These are phyloP conservation scores for Halichoerus grypus DNA, from an alignment of 2,113 vertebrate genomes.

Conservation along the genomic window DNA sequence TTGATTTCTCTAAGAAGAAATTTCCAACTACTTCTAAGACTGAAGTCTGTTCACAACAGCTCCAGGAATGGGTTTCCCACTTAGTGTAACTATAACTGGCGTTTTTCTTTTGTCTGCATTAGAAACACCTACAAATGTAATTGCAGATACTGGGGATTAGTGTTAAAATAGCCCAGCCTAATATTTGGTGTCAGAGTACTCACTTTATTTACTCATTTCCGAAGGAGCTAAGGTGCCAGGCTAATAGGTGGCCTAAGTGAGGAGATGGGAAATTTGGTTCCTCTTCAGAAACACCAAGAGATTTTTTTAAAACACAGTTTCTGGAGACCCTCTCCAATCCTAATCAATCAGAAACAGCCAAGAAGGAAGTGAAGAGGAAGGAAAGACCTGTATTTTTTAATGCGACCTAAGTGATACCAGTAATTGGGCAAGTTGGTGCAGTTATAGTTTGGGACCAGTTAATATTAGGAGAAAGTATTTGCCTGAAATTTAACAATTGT, in stretches of 20 bases:
- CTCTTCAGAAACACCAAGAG: constrained; percentile 2
- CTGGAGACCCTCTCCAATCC: background rate
- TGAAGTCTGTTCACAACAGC: background rate
- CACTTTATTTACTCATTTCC: background rate
- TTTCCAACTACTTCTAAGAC: background rate
- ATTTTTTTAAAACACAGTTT: background rate
- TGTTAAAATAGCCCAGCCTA: background rate
- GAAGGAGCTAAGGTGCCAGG: background rate
- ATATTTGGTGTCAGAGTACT: background rate
- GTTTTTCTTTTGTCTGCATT: background rate
- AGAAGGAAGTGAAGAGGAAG: background rate
- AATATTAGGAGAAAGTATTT: background rate
- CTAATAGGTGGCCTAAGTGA: background rate
- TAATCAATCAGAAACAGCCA: constrained; percentile 29
- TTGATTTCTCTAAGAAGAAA: background rate
- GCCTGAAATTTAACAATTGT: constrained; percentile 10
- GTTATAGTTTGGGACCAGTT: background rate
- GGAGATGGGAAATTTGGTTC: background rate
- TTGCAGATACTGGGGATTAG: background rate
- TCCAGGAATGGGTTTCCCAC: background rate
- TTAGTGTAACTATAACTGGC: background rate
- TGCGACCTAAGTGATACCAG: background rate
- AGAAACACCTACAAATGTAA: background rate
- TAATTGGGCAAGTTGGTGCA: background rate
- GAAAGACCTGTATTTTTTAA: background rate